A percentile compares a stretch with the other conserved stretches of the same genome.
These are phyloP conservation scores for Xerus rutilus DNA, from an alignment of 2,797 vertebrate species.

Conservation along the genomic window DNA sequence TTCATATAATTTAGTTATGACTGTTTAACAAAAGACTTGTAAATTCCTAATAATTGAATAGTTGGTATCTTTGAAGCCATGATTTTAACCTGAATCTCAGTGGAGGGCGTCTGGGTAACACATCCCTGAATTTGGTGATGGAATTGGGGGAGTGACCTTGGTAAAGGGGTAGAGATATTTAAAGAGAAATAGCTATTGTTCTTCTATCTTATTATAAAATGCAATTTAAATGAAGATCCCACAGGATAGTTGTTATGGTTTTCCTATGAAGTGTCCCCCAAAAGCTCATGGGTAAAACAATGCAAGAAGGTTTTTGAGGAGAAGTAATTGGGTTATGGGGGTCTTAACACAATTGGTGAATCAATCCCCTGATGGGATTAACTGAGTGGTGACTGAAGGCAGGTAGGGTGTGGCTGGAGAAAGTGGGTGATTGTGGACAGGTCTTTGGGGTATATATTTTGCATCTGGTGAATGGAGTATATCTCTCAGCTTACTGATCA, in stretches of 20 bases:
- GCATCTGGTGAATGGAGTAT: too few species aligned
- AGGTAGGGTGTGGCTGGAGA: too few species aligned
- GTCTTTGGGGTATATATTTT: too few species aligned
- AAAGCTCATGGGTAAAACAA: too few species aligned
- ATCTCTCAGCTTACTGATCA: too few species aligned
- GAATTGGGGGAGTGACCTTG: neutral
- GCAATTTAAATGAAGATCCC: neutral
- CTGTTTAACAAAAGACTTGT: neutral
- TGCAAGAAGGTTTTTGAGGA: too few species aligned
- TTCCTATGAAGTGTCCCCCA: too few species aligned
- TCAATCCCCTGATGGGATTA: too few species aligned
- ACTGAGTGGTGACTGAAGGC: too few species aligned
- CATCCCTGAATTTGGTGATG: neutral
- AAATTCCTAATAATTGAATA: constrained; percentile 46
- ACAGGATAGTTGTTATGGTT: neutral
- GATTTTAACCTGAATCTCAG: neutral
- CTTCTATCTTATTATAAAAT: neutral
- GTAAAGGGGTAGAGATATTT: neutral
- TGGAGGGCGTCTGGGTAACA: neutral
- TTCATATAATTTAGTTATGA: constrained; percentile 42
- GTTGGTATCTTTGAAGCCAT: neutral
- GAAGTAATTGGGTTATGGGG: too few species aligned
- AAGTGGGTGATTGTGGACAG: too few species aligned
- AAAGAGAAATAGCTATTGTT: neutral
- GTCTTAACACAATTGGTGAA: too few species aligned